Base-by-base conservation (phyloP, 2,797 vertebrate species). In the Champsocephalus gunnari region DNA sequence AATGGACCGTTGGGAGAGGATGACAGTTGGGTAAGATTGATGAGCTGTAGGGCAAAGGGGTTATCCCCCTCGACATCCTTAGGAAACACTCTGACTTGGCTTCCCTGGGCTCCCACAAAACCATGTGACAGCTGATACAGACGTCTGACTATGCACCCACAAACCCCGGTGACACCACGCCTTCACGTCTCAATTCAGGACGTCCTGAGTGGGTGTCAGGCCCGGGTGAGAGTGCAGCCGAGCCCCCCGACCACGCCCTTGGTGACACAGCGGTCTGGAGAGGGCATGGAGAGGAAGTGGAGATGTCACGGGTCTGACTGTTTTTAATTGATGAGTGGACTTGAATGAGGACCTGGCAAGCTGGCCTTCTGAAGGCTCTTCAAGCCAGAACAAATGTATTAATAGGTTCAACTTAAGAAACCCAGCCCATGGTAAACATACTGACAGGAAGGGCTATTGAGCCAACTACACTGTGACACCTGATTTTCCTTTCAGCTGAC, bases 1-100 rank as follows among this genome's bases (percentile, higher is more conserved):
- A 86, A 88, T 84, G 38, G 73, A 70, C 79, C 48, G 5, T 63
- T 66, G 71, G 77, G 79, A 80, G 75, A 71, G 88, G 82, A 87
- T 92, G 93, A 91, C 93, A 91, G 84, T 61, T 14, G 66, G 5
- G 7, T 0, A 66, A 91, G 93, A 95, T 93, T 90, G 93, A 96
- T 94, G 94, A 90, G 88, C 69, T 48, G 2, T 1, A 70, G 90
- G 93, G 81, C 92, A 93, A 81, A 93, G 93, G 91, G 85, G 73
- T 68, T 54, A 77, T 87, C 86, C 89, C 89, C 83, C 81, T 87
- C 53, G 58, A 93, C 92, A 93, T 88, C 86, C 80, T 84, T 77
- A 90, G 94, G 94, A 95, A 95, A 84, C 88, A 57, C 60, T 91
- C 62, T 86, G 85, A 91, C 81, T 88, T 13, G 62, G 74, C 75